Conservation (phyloP, 2,888 invertebrate genomes). For the Sarcophaga subvicina region DNA sequence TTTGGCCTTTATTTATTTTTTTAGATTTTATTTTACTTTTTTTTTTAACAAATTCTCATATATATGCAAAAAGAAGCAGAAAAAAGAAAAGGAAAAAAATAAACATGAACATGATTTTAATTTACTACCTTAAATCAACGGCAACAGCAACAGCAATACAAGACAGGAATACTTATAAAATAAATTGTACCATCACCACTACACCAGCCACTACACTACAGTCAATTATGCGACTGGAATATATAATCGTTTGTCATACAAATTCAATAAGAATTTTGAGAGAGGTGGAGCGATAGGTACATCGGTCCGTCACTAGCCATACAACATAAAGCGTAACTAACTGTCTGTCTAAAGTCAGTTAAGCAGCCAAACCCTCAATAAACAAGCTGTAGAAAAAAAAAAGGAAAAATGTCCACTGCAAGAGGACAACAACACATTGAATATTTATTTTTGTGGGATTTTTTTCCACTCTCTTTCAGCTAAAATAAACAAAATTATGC, state of each 20-base stretch:
- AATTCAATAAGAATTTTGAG: constrained; percentile 54
- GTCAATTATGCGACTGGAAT: constrained; percentile 66
- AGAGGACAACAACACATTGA: constrained; percentile 28
- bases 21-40: neutral
- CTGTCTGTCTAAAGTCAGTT: constrained; percentile 18
- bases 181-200: constrained; percentile 14
- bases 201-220: constrained; percentile 25
- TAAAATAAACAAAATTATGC: constrained; percentile 66
- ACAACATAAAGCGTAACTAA: neutral
- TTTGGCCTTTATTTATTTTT: neutral
- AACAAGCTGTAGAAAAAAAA: neutral
- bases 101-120: constrained; percentile 60
- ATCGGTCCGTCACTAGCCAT: constrained; percentile 9
- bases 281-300: constrained; percentile 22
- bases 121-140: constrained; percentile 62
- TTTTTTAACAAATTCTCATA: constrained; percentile 46
- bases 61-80: constrained; percentile 56
- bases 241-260: constrained; percentile 45
- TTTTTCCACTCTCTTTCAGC: constrained; percentile 11
- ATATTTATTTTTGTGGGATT: constrained; percentile 18
- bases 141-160: constrained; percentile 25
- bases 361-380: neutral
- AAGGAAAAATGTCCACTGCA: constrained; percentile 26
- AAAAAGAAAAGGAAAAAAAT: neutral
- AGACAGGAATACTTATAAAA: neutral